Evolutionary conservation across 2,888 invertebrate species (phyloP), one percentile per base, ranked within the genome.

Genomic region (Melolontha melolontha): DNA sequence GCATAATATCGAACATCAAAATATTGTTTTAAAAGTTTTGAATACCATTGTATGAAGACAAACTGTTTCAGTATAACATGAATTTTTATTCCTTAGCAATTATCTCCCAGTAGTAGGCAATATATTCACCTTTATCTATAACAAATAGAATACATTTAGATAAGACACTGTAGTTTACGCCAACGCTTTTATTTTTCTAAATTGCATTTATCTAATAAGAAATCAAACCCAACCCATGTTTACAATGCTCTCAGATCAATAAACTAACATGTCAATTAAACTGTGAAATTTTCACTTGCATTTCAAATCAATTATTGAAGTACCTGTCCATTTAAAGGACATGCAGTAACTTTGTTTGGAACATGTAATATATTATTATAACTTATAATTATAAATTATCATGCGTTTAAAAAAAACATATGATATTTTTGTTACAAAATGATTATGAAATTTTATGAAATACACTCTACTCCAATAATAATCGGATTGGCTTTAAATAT

Each of bases 251-350:
- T 51, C 47, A 40, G n/a, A 40, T 66, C 64, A 54, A 70, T 68
- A 70, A 68, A 65, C 41, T 39, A 68, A 66, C 66, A 50, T 64
- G 68, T 68, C 68, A 68, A 70, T 70, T 70, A 67, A 64, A 51
- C 57, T 27, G 59, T 40, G 44, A 34, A 34, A 34, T 34, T 34
- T 34, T 34, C 34, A 34, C 34, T 34, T 34, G 34, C 34, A 34
- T 34, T 34, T 34, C 34, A 34, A 34, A 34, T 34, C 34, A 34
- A 34, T 34, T 34, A 34, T 34, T 34, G 34, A 34, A 34, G 34
- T 34, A 34, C 34, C 6, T 34, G 10, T 34, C 10, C 10, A 34
- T 34, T 34, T 34, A 10, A 34, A 34, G 6, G 34, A 8, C 10
- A 34, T 34, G 34, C 10, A 34, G 10, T 10, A 8, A 34, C 6